A percentile compares a stretch with the other conserved stretches of the same genome.
Evolutionary conservation across 2,888 invertebrate species (phyloP).

Genomic region (Phlogophora meticulosa): DNA sequence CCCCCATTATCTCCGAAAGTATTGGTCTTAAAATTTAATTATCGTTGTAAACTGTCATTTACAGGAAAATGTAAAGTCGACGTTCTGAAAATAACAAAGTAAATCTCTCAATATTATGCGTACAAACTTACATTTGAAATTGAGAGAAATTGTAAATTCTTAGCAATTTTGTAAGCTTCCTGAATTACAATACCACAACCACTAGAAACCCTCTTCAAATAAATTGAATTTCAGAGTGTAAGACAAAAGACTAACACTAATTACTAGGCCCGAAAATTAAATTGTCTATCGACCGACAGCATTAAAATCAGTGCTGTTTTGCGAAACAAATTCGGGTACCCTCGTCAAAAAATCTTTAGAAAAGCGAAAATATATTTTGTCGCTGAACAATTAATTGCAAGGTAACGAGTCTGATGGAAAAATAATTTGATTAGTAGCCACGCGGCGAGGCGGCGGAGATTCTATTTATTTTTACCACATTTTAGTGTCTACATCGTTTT

Average conservation of each 20-base stretch:
- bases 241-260: conserved; percentile 33
- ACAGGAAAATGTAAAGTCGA: too few relatives aligned
- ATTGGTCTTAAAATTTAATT: too few relatives aligned
- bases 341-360: conserved; percentile 86
- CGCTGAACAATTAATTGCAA: conserved; percentile 73
- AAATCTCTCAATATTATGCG: too few relatives aligned
- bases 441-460: conserved; percentile 28
- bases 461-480: conserved; percentile 37
- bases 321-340: conserved; percentile 76
- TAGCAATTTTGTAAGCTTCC: neutral
- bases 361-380: conserved; percentile 86
- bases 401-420: conserved; percentile 57
- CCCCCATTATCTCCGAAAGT: too few relatives aligned
- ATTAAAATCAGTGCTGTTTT: conserved; percentile 74
- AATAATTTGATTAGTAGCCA: conserved; percentile 61
- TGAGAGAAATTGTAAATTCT: neutral
- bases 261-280: conserved; percentile 43
- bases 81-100: too few relatives aligned
- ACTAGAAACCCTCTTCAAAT: conserved; percentile 31
- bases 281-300: conserved; percentile 45
- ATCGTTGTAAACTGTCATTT: too few relatives aligned
- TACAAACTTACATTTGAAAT: neutral
- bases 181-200: conserved; percentile 21
- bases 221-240: conserved; percentile 37
- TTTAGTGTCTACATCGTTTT: conserved; percentile 13